Evolutionary conservation across 2,888 invertebrate genomes (phyloP).

Genomic region (Harpalus rubripes): DNA sequence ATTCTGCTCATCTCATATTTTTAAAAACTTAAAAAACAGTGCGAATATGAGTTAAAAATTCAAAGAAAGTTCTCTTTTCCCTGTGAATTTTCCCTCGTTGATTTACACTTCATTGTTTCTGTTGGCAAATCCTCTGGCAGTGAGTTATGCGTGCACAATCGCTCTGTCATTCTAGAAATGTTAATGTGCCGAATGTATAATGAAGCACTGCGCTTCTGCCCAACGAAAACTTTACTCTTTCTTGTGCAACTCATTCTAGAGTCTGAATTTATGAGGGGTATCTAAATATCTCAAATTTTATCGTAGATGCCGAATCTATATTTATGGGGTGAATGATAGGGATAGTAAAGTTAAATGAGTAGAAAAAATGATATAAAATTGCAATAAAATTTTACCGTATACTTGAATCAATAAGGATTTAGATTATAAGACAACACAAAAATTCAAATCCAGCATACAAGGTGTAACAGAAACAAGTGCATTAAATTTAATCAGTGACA

Average conservation of each 20-base stretch:
- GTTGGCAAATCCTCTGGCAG: constrained; percentile 45
- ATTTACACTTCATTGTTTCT: constrained; percentile 47
- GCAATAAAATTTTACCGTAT: background rate
- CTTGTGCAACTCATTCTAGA: constrained; percentile 37
- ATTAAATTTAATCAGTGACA: too few species aligned
- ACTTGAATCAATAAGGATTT: background rate
- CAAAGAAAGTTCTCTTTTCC: background rate
- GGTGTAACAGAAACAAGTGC: too few species aligned
- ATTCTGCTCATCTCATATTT: too few species aligned
- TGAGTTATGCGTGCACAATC: constrained; percentile 45
- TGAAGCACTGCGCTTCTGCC: constrained; percentile 25
- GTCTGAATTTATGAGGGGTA: constrained; percentile 17
- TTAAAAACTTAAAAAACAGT: background rate
- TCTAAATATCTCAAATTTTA: background rate
- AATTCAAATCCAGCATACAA: background rate
- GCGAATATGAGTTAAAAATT: background rate
- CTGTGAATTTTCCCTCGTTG: background rate
- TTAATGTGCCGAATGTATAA: constrained; percentile 65
- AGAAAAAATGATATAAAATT: background rate
- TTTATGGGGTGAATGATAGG: background rate
- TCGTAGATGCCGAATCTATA: background rate
- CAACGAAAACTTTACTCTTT: constrained; percentile 36
- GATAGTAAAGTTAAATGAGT: background rate
- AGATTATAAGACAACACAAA: background rate
- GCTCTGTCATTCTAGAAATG: constrained; percentile 61